phyloP scores from a whole-genome alignment of 2,113 vertebrate genomes.

The Myanophis thanlyinensis region DNA sequence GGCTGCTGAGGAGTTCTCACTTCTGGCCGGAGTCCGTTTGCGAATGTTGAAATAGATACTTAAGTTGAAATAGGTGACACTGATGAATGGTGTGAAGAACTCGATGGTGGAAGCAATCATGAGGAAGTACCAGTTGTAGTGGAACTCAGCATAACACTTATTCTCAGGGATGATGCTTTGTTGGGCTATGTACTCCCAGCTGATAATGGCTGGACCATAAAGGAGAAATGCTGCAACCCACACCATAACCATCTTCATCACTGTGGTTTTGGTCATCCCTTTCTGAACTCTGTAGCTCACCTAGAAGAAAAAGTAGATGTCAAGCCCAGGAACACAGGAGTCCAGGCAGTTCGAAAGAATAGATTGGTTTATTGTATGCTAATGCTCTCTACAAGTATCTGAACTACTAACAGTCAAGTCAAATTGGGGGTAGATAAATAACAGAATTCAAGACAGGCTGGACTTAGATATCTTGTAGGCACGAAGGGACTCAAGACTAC shows the following conservation, averaged over 20 bases:
- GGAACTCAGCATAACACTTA: conserved; percentile 76
- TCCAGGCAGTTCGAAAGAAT: not conserved
- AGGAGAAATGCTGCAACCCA: conserved; percentile 77
- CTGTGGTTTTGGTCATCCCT: conserved; percentile 62
- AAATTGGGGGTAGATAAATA: not conserved
- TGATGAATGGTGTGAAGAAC: conserved; percentile 79
- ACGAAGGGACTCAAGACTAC: not conserved
- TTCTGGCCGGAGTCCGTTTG: conserved; percentile 62
- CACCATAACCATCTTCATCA: conserved; percentile 71
- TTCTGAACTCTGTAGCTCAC: conserved; percentile 77
- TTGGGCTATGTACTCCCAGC: conserved; percentile 72
- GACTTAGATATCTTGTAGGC: not conserved
- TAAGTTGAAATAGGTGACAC: conserved; percentile 73
- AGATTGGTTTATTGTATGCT: not conserved
- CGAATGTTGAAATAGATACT: conserved; percentile 78
- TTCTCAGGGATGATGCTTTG: conserved; percentile 66
- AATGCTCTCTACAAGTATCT: not conserved
- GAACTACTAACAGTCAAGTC: not conserved
- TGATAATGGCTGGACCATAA: conserved; percentile 74
- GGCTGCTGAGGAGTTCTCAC: conserved; percentile 32
- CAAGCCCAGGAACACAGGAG: not conserved
- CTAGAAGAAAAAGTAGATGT: conserved; percentile 35
- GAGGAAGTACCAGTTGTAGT: conserved; percentile 78
- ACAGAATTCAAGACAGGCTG: not conserved
- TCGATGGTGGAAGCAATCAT: conserved; percentile 75